phyloP scores from a whole-genome alignment of 2,888 invertebrate species.

The Coremacera marginata region DNA sequence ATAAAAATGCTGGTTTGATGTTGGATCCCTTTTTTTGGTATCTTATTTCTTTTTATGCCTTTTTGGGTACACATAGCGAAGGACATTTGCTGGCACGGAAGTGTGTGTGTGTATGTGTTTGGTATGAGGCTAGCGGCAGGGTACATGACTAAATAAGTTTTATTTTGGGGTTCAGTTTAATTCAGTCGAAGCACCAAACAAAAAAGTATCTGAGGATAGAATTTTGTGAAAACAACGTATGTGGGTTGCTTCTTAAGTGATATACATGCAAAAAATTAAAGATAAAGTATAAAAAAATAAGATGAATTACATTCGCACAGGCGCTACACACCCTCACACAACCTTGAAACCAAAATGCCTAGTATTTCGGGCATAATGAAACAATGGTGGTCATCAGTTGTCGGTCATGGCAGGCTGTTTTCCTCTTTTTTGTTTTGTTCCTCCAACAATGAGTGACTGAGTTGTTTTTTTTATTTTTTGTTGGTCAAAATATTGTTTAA shows the following conservation, averaged over 20 bases:
- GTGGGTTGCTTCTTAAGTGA: neutral
- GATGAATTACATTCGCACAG: conserved; percentile 23
- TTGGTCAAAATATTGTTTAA: too few species aligned
- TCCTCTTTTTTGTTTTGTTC: neutral
- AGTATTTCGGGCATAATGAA: neutral
- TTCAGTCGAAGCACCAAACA: neutral
- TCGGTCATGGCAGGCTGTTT: neutral
- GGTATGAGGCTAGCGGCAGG: too few species aligned
- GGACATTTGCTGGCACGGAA: neutral
- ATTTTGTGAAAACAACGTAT: neutral
- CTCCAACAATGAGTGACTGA: neutral
- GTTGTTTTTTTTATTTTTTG: too few species aligned
- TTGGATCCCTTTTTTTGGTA: conserved; percentile 17
- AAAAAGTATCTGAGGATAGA: conserved; percentile 1
- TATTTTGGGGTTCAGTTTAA: neutral
- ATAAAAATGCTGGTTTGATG: conserved; percentile 39
- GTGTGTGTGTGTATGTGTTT: neutral
- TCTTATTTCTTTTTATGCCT: conserved; percentile 15
- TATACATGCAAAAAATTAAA: neutral
- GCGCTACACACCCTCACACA: neutral
- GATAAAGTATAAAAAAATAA: conserved; percentile 15
- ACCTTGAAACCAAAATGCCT: neutral
- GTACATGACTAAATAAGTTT: neutral
- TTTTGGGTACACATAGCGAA: conserved; percentile 1
- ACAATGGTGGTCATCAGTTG: conserved; percentile 20